These are phyloP conservation scores for Xestia ashworthii DNA, from an alignment of 2,888 invertebrate genomes.

Conservation along the genomic window DNA sequence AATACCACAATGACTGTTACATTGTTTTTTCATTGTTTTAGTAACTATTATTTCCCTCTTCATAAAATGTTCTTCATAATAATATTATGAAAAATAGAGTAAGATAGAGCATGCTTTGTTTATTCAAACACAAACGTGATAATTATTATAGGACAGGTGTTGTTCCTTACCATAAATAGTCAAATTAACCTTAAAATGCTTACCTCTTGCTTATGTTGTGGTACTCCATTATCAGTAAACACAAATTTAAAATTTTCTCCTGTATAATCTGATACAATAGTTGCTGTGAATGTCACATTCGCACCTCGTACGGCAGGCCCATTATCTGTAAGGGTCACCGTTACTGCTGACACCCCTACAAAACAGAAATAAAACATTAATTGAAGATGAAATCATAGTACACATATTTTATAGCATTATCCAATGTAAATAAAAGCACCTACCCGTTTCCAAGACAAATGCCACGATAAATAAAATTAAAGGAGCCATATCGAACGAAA, in stretches of 20 bases:
- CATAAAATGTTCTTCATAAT: background rate
- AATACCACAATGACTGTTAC: background rate
- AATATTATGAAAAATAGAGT: background rate
- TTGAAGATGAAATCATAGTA: background rate
- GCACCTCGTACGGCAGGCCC: conserved; percentile 94
- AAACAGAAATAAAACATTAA: conserved; percentile 48
- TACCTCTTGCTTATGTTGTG: conserved; percentile 87
- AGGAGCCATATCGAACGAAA: conserved; percentile 74
- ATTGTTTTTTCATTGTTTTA: background rate
- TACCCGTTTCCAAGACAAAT: conserved; percentile 76
- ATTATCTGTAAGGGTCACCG: conserved; percentile 90
- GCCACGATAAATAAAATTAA: conserved; percentile 75
- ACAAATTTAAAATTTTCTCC: conserved; percentile 86
- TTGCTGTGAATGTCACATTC: conserved; percentile 92
- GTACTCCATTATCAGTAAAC: conserved; percentile 92
- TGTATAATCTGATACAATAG: conserved; percentile 83
- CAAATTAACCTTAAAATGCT: conserved; percentile 35
- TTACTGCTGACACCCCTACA: conserved; percentile 75
- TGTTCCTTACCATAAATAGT: background rate
- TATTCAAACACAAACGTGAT: conserved; percentile 13
- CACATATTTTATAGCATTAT: background rate
- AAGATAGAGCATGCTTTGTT: conserved; percentile 19
- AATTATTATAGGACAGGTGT: background rate
- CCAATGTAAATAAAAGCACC: conserved; percentile 63
- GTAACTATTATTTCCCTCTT: background rate